Conservation (phyloP, 2,797 vertebrate species). For the Phrynocephalus forsythii region DNA sequence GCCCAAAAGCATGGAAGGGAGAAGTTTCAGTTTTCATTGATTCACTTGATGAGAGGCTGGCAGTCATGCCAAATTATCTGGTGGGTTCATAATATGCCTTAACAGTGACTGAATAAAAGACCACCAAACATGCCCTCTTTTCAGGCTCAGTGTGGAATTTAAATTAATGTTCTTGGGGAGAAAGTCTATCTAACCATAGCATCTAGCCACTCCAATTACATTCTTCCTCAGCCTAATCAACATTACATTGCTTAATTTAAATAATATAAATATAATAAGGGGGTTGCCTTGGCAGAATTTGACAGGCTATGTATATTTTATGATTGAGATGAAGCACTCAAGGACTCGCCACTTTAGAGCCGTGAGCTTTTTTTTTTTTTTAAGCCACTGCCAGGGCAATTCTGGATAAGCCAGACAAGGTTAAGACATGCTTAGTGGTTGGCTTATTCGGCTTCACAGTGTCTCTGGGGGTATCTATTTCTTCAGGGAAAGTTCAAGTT, state of each 20-base stretch:
- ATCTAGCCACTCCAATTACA: slow-evolving; percentile 48
- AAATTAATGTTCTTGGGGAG: slow-evolving; percentile 39
- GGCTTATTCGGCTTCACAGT: background rate
- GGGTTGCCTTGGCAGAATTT: slow-evolving; percentile 23
- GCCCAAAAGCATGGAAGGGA: slow-evolving; percentile 1
- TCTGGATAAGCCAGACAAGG: background rate
- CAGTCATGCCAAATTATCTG: slow-evolving; percentile 48
- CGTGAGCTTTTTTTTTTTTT: background rate
- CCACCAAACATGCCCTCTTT: slow-evolving; percentile 40
- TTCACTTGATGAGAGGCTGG: slow-evolving; percentile 39
- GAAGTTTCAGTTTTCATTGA: slow-evolving; percentile 32
- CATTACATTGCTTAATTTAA: slow-evolving; percentile 42
- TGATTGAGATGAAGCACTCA: slow-evolving; percentile 3
- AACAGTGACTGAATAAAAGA: slow-evolving; percentile 32
- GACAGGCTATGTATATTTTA: slow-evolving; percentile 5
- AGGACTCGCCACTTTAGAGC: background rate
- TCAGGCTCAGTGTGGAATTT: slow-evolving; percentile 47
- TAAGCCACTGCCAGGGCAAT: background rate
- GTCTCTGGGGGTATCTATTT: background rate
- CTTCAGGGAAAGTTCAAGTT: slow-evolving; percentile 5
- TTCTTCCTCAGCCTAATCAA: slow-evolving; percentile 36
- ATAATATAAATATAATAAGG: slow-evolving; percentile 47
- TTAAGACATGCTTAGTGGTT: background rate
- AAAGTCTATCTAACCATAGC: slow-evolving; percentile 42
- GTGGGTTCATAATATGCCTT: slow-evolving; percentile 43